phyloP scores from a whole-genome alignment of 2,888 invertebrate genomes.

The Apodemia hepburni region DNA sequence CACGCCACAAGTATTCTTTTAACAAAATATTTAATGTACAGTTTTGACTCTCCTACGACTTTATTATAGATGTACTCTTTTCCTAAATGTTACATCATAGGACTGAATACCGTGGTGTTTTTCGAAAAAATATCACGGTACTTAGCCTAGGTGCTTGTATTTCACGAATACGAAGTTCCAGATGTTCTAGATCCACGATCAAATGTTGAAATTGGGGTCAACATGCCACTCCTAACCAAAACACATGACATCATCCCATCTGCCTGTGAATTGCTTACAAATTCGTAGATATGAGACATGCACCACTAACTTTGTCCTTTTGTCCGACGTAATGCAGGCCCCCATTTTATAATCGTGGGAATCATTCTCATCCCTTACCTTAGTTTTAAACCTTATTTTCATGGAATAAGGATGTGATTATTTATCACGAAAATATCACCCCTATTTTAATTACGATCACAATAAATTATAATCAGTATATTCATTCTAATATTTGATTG shows the following conservation, averaged over 20 bases:
- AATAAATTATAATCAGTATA: conserved; percentile 6
- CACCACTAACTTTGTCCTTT: conserved; percentile 39
- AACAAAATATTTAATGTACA: no score
- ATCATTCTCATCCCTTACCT: conserved; percentile 45
- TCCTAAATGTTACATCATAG: no score
- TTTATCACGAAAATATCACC: conserved; percentile 6
- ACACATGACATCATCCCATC: conserved; percentile 17
- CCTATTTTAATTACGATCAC: conserved; percentile 50
- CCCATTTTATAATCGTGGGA: conserved; percentile 66
- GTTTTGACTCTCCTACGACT: no score
- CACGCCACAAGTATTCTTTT: no score
- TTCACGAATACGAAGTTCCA: not conserved
- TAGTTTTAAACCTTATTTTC: conserved; percentile 25
- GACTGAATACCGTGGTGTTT: no score
- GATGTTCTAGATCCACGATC: not conserved
- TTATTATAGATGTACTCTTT: no score
- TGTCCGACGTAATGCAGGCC: conserved; percentile 56
- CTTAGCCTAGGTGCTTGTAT: no score
- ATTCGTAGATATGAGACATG: conserved; percentile 17
- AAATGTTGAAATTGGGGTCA: conserved; percentile 5
- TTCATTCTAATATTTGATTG: conserved; percentile 11
- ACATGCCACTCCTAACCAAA: not conserved
- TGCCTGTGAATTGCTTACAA: conserved; percentile 16
- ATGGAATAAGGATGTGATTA: conserved; percentile 16
- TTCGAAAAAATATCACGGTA: no score